Conservation (phyloP, 2,888 invertebrate species). For the Tetragnatha montana region DNA sequence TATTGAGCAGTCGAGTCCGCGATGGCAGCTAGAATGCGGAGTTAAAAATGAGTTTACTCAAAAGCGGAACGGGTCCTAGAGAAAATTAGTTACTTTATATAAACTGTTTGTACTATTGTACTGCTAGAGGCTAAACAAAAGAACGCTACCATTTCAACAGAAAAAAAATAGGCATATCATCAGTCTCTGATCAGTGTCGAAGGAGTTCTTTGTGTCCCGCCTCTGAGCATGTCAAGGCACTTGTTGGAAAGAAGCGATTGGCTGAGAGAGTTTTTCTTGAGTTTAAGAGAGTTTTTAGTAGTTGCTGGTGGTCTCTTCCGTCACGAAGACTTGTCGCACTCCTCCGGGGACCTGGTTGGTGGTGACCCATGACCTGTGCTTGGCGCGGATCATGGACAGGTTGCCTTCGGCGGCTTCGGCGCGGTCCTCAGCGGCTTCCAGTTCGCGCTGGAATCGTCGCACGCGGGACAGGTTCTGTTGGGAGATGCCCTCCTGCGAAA, state of each 20-base stretch:
- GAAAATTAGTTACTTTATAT: not conserved
- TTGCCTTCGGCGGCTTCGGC: slow-evolving; percentile 96
- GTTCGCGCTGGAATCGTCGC: slow-evolving; percentile 97
- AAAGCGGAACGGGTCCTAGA: not conserved
- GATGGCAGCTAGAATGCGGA: not conserved
- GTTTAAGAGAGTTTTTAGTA: slow-evolving; percentile 30
- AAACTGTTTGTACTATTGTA: not conserved
- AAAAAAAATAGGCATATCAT: not conserved
- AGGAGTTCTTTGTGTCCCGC: not conserved
- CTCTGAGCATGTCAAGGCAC: slow-evolving; percentile 16
- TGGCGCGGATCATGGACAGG: slow-evolving; percentile 95
- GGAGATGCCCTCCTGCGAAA: slow-evolving; percentile 89
- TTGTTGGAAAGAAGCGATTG: not conserved
- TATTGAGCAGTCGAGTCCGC: not conserved
- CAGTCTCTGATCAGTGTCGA: not conserved
- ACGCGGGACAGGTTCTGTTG: slow-evolving; percentile 95
- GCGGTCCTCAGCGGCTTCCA: slow-evolving; percentile 97
- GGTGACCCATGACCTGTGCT: slow-evolving; percentile 98
- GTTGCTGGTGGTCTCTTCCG: slow-evolving; percentile 73
- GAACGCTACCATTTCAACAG: not conserved
- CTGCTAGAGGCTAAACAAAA: slow-evolving; percentile 30
- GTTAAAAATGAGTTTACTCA: too few relatives aligned
- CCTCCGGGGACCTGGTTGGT: slow-evolving; percentile 94
- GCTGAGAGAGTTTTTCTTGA: not conserved
- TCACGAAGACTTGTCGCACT: slow-evolving; percentile 74